These are phyloP conservation scores for Perca schrenkii DNA, from an alignment of 2,113 vertebrate species.

Conservation along the genomic window DNA sequence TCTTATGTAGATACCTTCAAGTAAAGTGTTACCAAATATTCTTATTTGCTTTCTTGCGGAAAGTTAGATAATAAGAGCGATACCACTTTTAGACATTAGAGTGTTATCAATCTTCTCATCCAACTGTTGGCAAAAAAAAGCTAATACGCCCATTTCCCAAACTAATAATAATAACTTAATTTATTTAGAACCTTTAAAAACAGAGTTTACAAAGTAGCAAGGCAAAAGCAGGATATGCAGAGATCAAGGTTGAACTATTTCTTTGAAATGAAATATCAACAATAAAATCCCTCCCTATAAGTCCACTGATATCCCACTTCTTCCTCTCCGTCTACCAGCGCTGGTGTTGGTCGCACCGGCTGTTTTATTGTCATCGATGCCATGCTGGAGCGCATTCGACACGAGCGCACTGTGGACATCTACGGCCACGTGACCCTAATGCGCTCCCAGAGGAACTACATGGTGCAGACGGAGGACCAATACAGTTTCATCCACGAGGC, in stretches of 20 bases:
- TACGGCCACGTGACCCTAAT: slow-evolving; percentile 98
- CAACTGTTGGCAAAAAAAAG: not conserved
- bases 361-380: slow-evolving; percentile 98
- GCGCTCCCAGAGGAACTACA: slow-evolving; percentile 98
- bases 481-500: slow-evolving; percentile 99
- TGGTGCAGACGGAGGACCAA: slow-evolving; percentile 99
- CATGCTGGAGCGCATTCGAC: slow-evolving; percentile 97
- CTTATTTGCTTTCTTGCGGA: not conserved
- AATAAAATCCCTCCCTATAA: not conserved
- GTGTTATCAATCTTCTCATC: not conserved
- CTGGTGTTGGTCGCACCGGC: slow-evolving; percentile 95
- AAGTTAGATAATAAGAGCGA: not conserved
- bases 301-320: not conserved
- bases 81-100: not conserved
- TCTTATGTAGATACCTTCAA: no score
- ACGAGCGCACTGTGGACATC: slow-evolving; percentile 96
- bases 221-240: no score
- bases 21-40: not conserved
- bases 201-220: no score
- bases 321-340: slow-evolving; percentile 79
- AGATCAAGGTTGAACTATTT: not conserved
- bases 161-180: not conserved
- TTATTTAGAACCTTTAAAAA: no score
- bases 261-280: not conserved
- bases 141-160: not conserved